These are phyloP conservation scores for Automeris io DNA, from an alignment of 2,888 invertebrate genomes.

Conservation along the genomic window DNA sequence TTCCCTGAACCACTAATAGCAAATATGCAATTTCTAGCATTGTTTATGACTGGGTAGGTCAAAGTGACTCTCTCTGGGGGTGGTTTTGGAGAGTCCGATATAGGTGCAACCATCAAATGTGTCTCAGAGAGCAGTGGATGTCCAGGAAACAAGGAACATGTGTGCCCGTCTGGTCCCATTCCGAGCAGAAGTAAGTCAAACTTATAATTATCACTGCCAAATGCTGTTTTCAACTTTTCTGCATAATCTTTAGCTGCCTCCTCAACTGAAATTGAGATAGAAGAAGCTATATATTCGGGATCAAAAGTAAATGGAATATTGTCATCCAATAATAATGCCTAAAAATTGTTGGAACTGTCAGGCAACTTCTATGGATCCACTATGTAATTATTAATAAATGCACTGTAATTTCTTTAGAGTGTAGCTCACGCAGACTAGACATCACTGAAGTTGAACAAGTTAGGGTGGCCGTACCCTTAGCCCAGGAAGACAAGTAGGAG, in stretches of 20 bases:
- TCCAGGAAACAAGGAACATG: slow-evolving; percentile 96
- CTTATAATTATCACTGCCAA: slow-evolving; percentile 68
- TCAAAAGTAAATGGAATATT: too few species aligned
- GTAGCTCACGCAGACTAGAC: too few species aligned
- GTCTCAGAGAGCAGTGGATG: slow-evolving; percentile 80
- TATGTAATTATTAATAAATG: too few species aligned
- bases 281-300: too few species aligned
- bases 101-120: slow-evolving; percentile 84
- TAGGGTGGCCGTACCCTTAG: too few species aligned
- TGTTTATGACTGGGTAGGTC: slow-evolving; percentile 93
- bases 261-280: slow-evolving; percentile 73
- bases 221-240: slow-evolving; percentile 79
- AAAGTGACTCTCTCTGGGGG: slow-evolving; percentile 94
- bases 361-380: too few species aligned
- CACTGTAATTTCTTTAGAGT: too few species aligned
- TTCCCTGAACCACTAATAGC: slow-evolving; percentile 90
- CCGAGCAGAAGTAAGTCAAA: slow-evolving; percentile 95
- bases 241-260: slow-evolving; percentile 87
- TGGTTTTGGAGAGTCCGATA: slow-evolving; percentile 97
- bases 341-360: too few species aligned
- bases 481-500: too few species aligned
- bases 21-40: slow-evolving; percentile 89
- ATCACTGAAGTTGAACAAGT: too few species aligned
- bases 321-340: too few species aligned
- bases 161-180: slow-evolving; percentile 99